Percentiles rank a stretch among this genome's conserved stretches.
phyloP scores from a whole-genome alignment of 2,113 vertebrate species.

The Chlamydotis undulata region DNA sequence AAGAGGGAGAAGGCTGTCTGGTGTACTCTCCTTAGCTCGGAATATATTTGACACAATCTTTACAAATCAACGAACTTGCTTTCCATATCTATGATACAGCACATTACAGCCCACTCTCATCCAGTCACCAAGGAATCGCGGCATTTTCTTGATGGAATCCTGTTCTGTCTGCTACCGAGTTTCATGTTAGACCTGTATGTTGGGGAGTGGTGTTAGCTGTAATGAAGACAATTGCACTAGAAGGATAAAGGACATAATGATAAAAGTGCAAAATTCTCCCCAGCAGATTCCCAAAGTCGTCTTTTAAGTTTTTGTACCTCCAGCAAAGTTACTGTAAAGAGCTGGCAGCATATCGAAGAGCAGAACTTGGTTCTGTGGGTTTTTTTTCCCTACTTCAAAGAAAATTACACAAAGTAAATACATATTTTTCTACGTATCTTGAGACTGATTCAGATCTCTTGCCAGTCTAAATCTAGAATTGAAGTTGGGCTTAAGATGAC shows the following conservation, averaged over 20 bases:
- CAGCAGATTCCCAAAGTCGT: background rate
- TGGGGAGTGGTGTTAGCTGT: background rate
- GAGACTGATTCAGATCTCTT: background rate
- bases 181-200: background rate
- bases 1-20: background rate
- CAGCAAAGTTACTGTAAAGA: background rate
- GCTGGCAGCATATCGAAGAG: background rate
- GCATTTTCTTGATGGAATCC: background rate
- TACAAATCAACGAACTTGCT: background rate
- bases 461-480: background rate
- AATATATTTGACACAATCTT: background rate
- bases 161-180: background rate
- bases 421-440: background rate
- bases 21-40: background rate
- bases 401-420: background rate
- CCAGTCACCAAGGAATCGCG: background rate
- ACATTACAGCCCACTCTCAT: background rate
- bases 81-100: fast-evolving
- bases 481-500: background rate
- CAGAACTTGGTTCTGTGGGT: background rate
- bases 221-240: background rate
- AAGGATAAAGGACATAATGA: background rate
- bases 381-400: background rate
- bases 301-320: background rate
- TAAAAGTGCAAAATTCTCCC: background rate